These are phyloP conservation scores for Oreonectes daqikongensis DNA, from an alignment of 2,797 vertebrate species.

Conservation along the genomic window DNA sequence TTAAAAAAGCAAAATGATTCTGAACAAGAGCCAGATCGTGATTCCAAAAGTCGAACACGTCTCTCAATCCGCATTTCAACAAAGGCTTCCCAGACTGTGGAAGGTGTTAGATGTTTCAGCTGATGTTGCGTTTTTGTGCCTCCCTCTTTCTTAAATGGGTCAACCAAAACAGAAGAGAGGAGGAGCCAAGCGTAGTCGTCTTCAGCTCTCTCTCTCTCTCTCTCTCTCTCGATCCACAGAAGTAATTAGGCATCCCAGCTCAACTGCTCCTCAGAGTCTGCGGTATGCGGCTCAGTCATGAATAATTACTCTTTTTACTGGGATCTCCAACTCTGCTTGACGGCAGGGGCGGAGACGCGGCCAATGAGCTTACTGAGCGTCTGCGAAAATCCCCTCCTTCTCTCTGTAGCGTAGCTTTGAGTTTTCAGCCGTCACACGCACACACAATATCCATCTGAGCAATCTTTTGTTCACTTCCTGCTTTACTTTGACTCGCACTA, in stretches of 20 bases:
- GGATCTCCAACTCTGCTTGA: slow-evolving; percentile 38
- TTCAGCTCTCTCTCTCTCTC: slow-evolving; percentile 39
- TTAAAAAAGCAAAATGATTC: neutral
- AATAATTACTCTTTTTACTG: slow-evolving; percentile 46
- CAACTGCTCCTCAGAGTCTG: slow-evolving; percentile 36
- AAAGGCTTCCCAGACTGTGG: slow-evolving; percentile 50
- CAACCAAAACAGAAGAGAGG: slow-evolving; percentile 56
- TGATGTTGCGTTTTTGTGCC: slow-evolving; percentile 59
- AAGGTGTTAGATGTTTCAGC: slow-evolving; percentile 62
- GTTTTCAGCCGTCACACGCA: slow-evolving; percentile 26
- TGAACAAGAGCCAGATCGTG: neutral
- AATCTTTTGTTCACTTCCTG: slow-evolving; percentile 15
- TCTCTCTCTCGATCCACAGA: slow-evolving; percentile 28
- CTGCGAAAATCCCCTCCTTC: slow-evolving; percentile 13
- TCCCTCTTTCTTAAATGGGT: slow-evolving; percentile 60
- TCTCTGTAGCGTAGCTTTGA: slow-evolving; percentile 18
- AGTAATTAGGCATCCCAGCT: slow-evolving; percentile 53
- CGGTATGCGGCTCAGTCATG: slow-evolving; percentile 44
- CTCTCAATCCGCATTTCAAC: slow-evolving; percentile 44
- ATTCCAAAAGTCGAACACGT: slow-evolving; percentile 9
- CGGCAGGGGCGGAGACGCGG: slow-evolving; percentile 23
- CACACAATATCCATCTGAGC: slow-evolving; percentile 7
- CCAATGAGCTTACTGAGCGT: slow-evolving; percentile 29
- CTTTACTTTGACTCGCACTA: neutral
- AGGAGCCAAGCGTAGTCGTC: slow-evolving; percentile 12